Conservation (phyloP, 1,140 invertebrate species). For the Onthophagus taurus region DNA sequence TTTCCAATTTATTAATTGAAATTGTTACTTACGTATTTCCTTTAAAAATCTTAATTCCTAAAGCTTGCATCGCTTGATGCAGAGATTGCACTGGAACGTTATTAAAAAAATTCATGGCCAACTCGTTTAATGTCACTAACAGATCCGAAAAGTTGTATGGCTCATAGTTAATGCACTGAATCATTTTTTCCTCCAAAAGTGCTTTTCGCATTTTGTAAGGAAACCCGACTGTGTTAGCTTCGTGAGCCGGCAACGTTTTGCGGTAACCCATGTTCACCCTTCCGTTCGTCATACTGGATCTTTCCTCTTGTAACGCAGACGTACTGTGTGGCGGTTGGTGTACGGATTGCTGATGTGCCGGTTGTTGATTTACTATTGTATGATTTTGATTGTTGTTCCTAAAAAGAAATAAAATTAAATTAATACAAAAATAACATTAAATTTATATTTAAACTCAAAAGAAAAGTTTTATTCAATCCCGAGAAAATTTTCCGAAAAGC, state of each 20-base stretch:
- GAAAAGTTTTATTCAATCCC: too few relatives aligned
- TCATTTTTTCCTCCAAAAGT: conserved; percentile 66
- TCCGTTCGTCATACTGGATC: conserved; percentile 36
- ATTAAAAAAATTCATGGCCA: conserved; percentile 71
- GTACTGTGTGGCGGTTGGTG: conserved; percentile 11
- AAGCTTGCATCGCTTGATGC: conserved; percentile 66
- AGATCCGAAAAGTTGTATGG: conserved; percentile 69
- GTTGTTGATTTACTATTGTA: conserved; percentile 33
- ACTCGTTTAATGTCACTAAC: conserved; percentile 72
- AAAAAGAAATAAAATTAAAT: neutral
- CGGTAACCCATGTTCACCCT: conserved; percentile 36
- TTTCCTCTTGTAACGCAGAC: conserved; percentile 14
- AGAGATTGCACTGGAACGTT: conserved; percentile 59
- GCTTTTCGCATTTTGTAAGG: conserved; percentile 68
- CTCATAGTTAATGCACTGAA: conserved; percentile 79
- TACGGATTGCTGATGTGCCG: conserved; percentile 30
- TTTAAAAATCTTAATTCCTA: conserved; percentile 66
- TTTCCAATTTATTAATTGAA: neutral
- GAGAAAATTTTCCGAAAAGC: too few relatives aligned
- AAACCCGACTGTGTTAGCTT: conserved; percentile 50
- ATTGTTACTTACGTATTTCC: conserved; percentile 62
- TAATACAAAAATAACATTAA: neutral
- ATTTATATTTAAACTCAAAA: neutral
- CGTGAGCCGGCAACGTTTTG: conserved; percentile 52
- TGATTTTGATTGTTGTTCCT: neutral